A percentile compares a stretch with the other conserved stretches of the same genome.
phyloP scores from a whole-genome alignment of 2,888 invertebrate genomes.

The Sminthurinus aureus region DNA sequence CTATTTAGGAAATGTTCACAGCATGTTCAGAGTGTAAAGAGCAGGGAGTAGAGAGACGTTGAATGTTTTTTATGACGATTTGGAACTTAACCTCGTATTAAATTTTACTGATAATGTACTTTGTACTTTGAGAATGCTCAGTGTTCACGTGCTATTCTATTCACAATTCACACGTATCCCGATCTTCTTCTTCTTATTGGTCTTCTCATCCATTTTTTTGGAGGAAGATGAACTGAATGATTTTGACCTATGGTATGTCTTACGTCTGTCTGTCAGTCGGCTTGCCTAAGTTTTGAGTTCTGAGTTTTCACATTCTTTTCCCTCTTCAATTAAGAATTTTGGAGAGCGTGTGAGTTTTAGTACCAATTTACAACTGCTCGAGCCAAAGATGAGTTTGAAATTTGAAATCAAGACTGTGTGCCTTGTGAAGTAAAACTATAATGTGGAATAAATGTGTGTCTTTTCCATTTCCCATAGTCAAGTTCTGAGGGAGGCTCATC shows the following conservation, averaged over 20 bases:
- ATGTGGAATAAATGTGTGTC: neutral
- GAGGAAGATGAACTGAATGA: neutral
- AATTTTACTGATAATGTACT: neutral
- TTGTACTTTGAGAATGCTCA: neutral
- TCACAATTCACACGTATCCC: neutral
- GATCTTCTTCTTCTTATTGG: no score
- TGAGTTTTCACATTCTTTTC: no score
- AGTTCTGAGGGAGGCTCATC: neutral
- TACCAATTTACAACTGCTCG: no score
- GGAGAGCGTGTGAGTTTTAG: neutral
- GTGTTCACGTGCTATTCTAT: neutral
- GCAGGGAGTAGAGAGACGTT: neutral
- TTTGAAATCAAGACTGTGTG: no score
- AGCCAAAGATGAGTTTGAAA: no score
- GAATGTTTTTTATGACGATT: neutral
- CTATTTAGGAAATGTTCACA: conserved; percentile 1
- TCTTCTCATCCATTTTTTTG: no score
- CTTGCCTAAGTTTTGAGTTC: no score
- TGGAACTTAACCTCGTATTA: neutral
- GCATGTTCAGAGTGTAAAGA: neutral
- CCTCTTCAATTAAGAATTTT: no score
- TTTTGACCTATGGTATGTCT: neutral
- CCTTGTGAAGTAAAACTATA: no score
- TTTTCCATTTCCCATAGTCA: neutral
- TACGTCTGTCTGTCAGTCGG: neutral